phyloP scores from a whole-genome alignment of 2,113 vertebrate genomes.

The Genyomyrus donnyi region DNA sequence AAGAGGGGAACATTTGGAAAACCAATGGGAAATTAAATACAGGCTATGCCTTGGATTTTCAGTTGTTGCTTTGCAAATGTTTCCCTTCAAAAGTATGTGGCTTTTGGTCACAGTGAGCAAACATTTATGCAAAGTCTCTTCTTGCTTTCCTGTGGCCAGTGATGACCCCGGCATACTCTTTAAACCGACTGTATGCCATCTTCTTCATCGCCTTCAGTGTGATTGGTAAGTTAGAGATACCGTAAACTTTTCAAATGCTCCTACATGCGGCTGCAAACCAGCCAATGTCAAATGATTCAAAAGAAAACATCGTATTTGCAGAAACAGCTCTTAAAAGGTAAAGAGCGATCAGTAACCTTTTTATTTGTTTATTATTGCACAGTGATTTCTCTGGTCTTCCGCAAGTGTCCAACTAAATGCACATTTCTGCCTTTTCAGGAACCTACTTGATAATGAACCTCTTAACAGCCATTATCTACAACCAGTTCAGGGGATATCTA shows the following conservation, averaged over 20 bases:
- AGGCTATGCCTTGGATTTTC: background rate
- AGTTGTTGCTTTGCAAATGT: background rate
- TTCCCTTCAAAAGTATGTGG: background rate
- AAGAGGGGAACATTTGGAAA: background rate
- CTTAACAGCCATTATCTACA: conserved; percentile 76
- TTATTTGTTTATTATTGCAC: background rate
- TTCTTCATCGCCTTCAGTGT: conserved; percentile 73
- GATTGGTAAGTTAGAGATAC: conserved; percentile 54
- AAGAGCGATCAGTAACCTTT: background rate
- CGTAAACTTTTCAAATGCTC: background rate
- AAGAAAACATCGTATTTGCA: background rate
- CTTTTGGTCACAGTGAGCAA: background rate
- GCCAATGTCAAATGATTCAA: background rate
- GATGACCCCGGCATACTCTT: conserved; percentile 69
- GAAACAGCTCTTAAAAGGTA: background rate
- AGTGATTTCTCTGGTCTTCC: too few species aligned
- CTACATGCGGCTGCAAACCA: background rate
- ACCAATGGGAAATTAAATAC: background rate
- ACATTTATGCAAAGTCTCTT: conserved; percentile 24
- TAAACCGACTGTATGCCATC: conserved; percentile 60
- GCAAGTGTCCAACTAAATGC: background rate
- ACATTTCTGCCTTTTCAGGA: conserved; percentile 44
- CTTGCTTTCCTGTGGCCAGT: conserved; percentile 43
- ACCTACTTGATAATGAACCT: conserved; percentile 77
- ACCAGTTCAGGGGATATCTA: conserved; percentile 76